Evolutionary conservation across 64 coral and sea anemone species (phyloP).

Genomic region (Stichodactyla mertensii): DNA sequence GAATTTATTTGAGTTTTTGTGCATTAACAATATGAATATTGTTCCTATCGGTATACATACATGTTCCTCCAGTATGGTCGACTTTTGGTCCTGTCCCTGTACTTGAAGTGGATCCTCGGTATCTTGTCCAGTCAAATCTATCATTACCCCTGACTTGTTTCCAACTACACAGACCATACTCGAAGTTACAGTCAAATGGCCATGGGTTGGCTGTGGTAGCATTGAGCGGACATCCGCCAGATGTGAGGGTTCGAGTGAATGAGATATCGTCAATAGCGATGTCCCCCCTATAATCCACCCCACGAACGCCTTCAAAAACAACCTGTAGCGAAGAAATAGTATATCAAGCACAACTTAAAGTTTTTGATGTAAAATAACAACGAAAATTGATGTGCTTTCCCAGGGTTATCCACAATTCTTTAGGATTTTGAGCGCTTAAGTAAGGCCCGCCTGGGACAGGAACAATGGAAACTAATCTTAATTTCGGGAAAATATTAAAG

Average conservation of each 20-base stretch:
- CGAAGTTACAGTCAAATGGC: constrained; percentile 93
- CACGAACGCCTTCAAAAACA: constrained; percentile 73
- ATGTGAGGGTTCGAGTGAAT: constrained; percentile 38
- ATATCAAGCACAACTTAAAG: no score
- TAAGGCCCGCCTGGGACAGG: no score
- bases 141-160: constrained; percentile 40
- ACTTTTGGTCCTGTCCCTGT: constrained; percentile 67
- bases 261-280: constrained; percentile 83
- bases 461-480: no score
- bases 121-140: constrained; percentile 83
- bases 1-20: no score
- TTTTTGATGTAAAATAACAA: no score
- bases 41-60: not conserved
- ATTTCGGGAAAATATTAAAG: no score
- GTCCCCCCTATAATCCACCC: constrained; percentile 64
- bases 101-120: constrained; percentile 68
- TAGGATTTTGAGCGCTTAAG: no score
- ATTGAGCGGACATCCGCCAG: constrained; percentile 38
- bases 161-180: constrained; percentile 60
- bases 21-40: not conserved
- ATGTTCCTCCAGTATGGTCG: constrained; percentile 75
- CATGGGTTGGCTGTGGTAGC: constrained; percentile 40
- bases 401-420: no score
- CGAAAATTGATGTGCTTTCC: no score
- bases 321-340: not conserved